Conservation (phyloP, 2,797 vertebrate species). For the Microctenopoma stevenorrisi region DNA sequence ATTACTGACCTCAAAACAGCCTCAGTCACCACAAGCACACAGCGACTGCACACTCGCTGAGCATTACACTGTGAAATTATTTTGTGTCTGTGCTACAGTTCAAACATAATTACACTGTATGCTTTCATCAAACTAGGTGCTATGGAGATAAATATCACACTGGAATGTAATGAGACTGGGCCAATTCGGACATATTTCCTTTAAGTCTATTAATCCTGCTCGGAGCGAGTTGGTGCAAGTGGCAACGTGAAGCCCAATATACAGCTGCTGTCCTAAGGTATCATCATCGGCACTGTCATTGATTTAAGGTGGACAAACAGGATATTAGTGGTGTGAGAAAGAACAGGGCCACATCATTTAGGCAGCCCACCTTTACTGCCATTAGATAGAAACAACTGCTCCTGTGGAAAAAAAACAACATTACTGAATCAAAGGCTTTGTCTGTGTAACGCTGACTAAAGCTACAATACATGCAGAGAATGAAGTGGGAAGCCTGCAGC, state of each 20-base stretch:
- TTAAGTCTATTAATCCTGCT: conserved; percentile 50
- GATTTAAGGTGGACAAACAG: conserved; percentile 58
- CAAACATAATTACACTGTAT: conserved; percentile 51
- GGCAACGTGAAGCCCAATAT: conserved; percentile 45
- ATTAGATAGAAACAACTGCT: conserved; percentile 33
- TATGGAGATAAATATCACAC: conserved; percentile 49
- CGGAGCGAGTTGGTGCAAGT: conserved; percentile 50
- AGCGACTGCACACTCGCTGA: conserved; percentile 19
- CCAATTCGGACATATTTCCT: conserved; percentile 59
- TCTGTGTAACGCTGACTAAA: conserved; percentile 32
- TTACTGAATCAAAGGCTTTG: conserved; percentile 46
- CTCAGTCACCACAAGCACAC: conserved; percentile 52
- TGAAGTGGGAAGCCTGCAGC: conserved; percentile 30
- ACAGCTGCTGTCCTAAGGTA: conserved; percentile 27
- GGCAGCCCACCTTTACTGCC: conserved; percentile 39
- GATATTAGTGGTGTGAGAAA: conserved; percentile 27
- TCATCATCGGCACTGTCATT: conserved; percentile 44
- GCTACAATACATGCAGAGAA: conserved; percentile 9
- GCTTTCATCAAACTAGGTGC: conserved; percentile 34
- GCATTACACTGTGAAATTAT: conserved; percentile 56
- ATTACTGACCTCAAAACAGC: conserved; percentile 82
- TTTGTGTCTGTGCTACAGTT: conserved; percentile 44
- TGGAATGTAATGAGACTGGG: conserved; percentile 57
- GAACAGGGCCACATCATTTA: conserved; percentile 37
- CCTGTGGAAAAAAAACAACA: conserved; percentile 31